These are phyloP conservation scores for Harmothoe impar DNA, from an alignment of 2,888 invertebrate genomes.

Conservation along the genomic window DNA sequence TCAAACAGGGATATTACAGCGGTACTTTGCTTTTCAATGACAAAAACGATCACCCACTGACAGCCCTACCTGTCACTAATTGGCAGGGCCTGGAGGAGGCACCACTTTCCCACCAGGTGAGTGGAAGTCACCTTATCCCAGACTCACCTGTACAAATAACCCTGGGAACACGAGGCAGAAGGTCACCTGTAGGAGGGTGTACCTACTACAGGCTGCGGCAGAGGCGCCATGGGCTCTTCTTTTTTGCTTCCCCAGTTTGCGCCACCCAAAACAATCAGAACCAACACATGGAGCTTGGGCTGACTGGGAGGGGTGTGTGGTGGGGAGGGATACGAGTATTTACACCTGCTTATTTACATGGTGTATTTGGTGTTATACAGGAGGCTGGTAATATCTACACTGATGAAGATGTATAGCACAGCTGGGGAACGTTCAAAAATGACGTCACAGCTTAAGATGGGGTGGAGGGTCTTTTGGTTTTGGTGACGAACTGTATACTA, in stretches of 20 bases:
- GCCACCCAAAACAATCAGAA: slow-evolving; percentile 1
- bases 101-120: not conserved
- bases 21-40: no score
- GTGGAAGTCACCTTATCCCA: not conserved
- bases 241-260: not conserved
- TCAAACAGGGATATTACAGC: no score
- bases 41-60: no score
- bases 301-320: not conserved
- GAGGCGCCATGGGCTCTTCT: no score
- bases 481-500: no score
- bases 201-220: no score
- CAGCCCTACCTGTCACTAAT: no score
- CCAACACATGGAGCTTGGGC: not conserved
- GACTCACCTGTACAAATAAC: slow-evolving; percentile 14
- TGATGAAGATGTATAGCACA: not conserved
- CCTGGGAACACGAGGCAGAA: not conserved
- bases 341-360: slow-evolving; percentile 3
- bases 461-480: no score
- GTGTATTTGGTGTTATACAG: not conserved
- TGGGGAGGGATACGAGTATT: not conserved
- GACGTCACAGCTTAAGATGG: not conserved
- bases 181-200: not conserved
- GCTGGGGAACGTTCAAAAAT: not conserved
- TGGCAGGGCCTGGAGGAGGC: no score
- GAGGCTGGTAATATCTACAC: not conserved